Conservation (phyloP, 1,140 invertebrate genomes). For the Drosophila tristis region DNA sequence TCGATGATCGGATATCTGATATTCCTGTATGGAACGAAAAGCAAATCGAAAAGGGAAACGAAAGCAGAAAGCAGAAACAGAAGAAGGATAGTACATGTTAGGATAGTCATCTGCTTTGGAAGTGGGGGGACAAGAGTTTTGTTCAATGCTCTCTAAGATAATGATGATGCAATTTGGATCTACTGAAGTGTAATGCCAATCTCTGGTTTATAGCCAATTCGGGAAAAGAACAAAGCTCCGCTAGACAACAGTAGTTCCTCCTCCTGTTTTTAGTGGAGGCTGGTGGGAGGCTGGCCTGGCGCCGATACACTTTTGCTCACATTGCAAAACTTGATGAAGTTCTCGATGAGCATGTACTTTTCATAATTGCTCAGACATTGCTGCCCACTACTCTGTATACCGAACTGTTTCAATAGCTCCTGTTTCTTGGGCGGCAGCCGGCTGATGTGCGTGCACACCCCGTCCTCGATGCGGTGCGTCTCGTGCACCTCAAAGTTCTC, state of each 20-base stretch:
- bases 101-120: background rate
- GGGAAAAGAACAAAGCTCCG: constrained; percentile 72
- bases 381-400: constrained; percentile 84
- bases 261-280: background rate
- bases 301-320: constrained; percentile 78
- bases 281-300: constrained; percentile 14
- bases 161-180: constrained; percentile 70
- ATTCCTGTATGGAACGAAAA: constrained; percentile 61
- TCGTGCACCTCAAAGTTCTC: constrained; percentile 83
- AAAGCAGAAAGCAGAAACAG: constrained; percentile 9
- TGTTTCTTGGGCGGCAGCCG: constrained; percentile 83
- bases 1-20: constrained; percentile 84
- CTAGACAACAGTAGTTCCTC: constrained; percentile 40
- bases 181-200: constrained; percentile 55
- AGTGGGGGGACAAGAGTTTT: constrained; percentile 64
- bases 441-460: constrained; percentile 81
- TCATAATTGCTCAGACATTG: constrained; percentile 84
- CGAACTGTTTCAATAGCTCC: constrained; percentile 84
- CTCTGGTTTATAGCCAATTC: constrained; percentile 39
- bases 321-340: constrained; percentile 84
- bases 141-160: constrained; percentile 51
- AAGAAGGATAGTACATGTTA: constrained; percentile 20
- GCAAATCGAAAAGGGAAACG: background rate
- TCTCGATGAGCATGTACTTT: constrained; percentile 84
- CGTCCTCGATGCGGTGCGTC: constrained; percentile 80